These are phyloP conservation scores for Misgurnus mizolepis DNA, from an alignment of 2,113 vertebrate species.

Conservation along the genomic window DNA sequence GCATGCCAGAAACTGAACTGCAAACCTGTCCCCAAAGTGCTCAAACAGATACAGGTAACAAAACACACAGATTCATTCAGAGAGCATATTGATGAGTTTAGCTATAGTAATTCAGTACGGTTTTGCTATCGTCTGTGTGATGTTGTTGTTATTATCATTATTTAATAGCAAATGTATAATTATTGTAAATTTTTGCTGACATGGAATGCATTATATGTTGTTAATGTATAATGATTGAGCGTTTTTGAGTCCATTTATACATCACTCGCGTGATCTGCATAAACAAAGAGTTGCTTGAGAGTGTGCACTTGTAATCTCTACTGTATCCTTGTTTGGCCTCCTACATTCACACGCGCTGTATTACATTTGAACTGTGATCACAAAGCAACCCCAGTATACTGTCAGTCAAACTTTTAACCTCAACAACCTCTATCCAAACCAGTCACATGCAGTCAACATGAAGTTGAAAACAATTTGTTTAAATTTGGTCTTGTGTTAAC, in stretches of 20 bases:
- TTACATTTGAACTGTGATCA: slow-evolving; percentile 29
- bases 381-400: not conserved
- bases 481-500: not conserved
- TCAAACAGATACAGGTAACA: slow-evolving; percentile 90
- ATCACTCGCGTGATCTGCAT: no score
- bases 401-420: slow-evolving; percentile 13
- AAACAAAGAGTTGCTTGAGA: not conserved
- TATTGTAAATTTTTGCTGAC: not conserved
- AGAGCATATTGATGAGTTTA: not conserved
- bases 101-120: no score
- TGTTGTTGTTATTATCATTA: no score
- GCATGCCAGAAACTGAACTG: slow-evolving; percentile 95
- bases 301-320: not conserved
- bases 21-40: slow-evolving; percentile 90
- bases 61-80: not conserved
- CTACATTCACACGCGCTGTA: not conserved
- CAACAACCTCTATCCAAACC: not conserved
- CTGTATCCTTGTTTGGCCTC: not conserved
- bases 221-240: not conserved
- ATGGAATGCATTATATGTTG: not conserved
- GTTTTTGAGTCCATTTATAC: not conserved
- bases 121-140: no score
- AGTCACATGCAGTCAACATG: slow-evolving; percentile 6
- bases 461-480: not conserved
- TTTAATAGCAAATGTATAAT: no score